Percentiles rank a stretch among this genome's conserved stretches.
These are phyloP conservation scores for Drosophila crucigera DNA, from an alignment of 2,888 invertebrate genomes.

Conservation along the genomic window DNA sequence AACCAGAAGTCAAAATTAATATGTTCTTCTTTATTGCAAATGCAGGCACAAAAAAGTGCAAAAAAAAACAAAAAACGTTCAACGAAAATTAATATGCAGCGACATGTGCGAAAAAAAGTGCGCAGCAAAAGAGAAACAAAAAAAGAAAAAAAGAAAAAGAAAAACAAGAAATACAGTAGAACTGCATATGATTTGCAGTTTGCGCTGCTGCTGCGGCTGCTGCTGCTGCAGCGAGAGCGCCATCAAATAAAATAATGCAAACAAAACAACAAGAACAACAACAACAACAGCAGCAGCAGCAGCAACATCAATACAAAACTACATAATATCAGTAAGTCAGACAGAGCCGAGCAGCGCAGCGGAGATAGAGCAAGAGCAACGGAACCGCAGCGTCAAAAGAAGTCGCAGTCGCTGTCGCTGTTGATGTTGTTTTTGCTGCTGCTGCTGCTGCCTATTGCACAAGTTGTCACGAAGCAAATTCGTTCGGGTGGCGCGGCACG, in stretches of 20 bases:
- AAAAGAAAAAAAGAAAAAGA: background rate
- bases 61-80: constrained; percentile 26
- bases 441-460: constrained; percentile 69
- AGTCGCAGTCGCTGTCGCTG: constrained; percentile 55
- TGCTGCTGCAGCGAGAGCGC: constrained; percentile 48
- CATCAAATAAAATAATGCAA: constrained; percentile 51
- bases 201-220: constrained; percentile 39
- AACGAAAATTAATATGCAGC: constrained; percentile 75
- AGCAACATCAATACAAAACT: constrained; percentile 46
- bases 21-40: constrained; percentile 79
- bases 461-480: constrained; percentile 69
- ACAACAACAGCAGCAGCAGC: constrained; percentile 32
- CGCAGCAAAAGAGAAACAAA: constrained; percentile 34
- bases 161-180: constrained; percentile 28
- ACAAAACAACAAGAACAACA: constrained; percentile 18
- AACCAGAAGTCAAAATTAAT: constrained; percentile 78
- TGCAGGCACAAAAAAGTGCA: constrained; percentile 54
- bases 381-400: constrained; percentile 32
- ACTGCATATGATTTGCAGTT: constrained; percentile 68
- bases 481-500: constrained; percentile 59
- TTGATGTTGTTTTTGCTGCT: constrained; percentile 19
- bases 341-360: constrained; percentile 15
- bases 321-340: constrained; percentile 52
- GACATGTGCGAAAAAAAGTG: constrained; percentile 67
- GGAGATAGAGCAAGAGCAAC: constrained; percentile 25